Percentiles rank a stretch among this genome's conserved stretches.
Evolutionary conservation across 2,797 vertebrate species (phyloP).

Genomic region (Argya squamiceps): DNA sequence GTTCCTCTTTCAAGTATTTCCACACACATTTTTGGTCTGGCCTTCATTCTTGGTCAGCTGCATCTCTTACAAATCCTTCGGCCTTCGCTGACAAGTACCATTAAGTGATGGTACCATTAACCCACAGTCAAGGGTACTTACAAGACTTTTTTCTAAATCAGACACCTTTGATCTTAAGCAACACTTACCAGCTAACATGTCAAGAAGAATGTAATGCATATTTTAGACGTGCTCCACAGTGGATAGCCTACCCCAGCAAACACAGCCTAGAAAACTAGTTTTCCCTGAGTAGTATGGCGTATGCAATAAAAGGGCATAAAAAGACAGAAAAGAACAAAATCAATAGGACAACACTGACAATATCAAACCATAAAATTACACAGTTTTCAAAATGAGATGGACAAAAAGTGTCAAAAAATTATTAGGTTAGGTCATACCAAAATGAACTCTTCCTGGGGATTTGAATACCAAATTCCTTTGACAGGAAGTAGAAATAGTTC

Average conservation of each 20-base stretch:
- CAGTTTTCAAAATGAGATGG: not conserved
- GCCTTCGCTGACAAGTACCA: constrained; percentile 20
- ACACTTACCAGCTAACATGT: constrained; percentile 21
- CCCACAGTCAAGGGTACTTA: constrained; percentile 43
- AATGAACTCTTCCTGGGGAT: not conserved
- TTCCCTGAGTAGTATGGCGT: not conserved
- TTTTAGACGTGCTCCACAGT: not conserved
- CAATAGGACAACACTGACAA: not conserved
- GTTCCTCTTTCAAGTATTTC: not conserved
- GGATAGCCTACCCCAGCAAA: not conserved
- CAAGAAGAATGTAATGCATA: not conserved
- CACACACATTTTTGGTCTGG: not conserved
- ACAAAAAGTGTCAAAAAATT: not conserved
- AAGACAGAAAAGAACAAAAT: not conserved
- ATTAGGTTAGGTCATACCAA: not conserved
- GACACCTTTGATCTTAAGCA: constrained; percentile 44
- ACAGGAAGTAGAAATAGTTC: not conserved
- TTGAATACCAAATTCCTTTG: not conserved
- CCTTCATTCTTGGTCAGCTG: constrained; percentile 33
- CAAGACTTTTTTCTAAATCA: constrained; percentile 28
- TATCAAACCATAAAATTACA: not conserved
- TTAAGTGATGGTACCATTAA: constrained; percentile 40
- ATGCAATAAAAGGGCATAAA: not conserved
- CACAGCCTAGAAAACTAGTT: not conserved
- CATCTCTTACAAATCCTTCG: not conserved